Evolutionary conservation across 2,797 vertebrate genomes (phyloP).

Genomic region (Poecilia wingei): DNA sequence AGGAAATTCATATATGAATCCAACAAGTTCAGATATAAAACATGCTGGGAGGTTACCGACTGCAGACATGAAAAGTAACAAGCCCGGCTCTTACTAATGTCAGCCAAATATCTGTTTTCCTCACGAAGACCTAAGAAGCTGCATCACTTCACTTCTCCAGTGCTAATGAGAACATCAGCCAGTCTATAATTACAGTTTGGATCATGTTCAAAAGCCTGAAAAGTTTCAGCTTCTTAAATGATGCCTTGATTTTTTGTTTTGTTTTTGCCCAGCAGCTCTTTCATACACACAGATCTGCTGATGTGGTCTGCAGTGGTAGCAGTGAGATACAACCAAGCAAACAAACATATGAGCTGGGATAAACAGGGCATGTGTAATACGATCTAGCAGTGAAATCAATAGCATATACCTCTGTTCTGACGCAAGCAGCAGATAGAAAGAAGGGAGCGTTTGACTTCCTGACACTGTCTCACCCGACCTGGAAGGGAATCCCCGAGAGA

Average conservation of each 20-base stretch:
- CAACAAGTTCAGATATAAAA: not conserved
- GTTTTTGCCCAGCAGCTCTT: not conserved
- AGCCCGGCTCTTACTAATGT: slow-evolving; percentile 2
- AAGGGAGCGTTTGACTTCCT: not conserved
- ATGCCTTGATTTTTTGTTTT: not conserved
- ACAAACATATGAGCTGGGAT: slow-evolving; percentile 41
- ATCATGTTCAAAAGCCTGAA: not conserved
- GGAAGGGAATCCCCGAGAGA: not conserved
- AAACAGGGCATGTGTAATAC: slow-evolving; percentile 48
- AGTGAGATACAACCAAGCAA: slow-evolving; percentile 11
- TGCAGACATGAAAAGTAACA: not conserved
- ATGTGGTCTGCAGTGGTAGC: not conserved
- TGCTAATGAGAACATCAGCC: slow-evolving; percentile 14
- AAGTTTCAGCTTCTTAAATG: not conserved
- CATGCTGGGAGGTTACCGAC: not conserved
- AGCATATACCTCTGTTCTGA: slow-evolving; percentile 24
- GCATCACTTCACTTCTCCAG: not conserved
- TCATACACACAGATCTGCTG: slow-evolving; percentile 22
- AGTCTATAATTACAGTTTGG: not conserved
- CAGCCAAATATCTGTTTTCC: slow-evolving; percentile 17
- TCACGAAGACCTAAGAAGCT: slow-evolving; percentile 12
- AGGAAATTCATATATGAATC: not conserved
- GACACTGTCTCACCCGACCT: not conserved
- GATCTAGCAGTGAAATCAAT: slow-evolving; percentile 55
- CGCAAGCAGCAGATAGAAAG: not conserved